Conservation (phyloP, 1,140 invertebrate genomes). For the Platorchestia sp. region DNA sequence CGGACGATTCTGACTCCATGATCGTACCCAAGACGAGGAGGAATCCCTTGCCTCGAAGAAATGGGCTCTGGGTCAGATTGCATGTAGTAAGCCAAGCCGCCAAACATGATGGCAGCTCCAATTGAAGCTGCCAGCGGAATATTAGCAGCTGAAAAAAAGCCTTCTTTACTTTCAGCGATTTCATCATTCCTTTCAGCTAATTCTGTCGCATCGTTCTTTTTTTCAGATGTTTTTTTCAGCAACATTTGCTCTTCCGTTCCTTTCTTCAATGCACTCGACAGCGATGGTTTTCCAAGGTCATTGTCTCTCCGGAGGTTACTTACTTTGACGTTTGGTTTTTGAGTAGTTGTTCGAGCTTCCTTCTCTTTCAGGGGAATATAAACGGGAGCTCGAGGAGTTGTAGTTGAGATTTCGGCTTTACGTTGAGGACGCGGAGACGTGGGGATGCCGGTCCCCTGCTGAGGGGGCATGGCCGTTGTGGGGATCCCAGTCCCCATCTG, state of each 20-base stretch:
- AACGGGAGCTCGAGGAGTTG: neutral
- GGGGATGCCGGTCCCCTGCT: neutral
- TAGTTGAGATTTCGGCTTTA: neutral
- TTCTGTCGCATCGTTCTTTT: neutral
- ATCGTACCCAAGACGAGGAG: neutral
- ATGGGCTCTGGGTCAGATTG: constrained; percentile 14
- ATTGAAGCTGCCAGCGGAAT: neutral
- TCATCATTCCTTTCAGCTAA: neutral
- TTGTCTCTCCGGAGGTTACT: neutral
- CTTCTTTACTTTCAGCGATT: constrained; percentile 16
- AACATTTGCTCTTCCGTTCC: neutral
- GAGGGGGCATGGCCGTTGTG: neutral
- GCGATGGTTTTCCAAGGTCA: neutral
- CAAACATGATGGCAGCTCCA: constrained; percentile 13
- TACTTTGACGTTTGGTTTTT: neutral
- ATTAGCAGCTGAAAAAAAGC: neutral
- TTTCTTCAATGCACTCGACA: neutral
- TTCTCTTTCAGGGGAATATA: neutral
- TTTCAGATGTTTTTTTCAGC: neutral
- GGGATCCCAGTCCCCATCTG: neutral
- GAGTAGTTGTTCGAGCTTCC: neutral
- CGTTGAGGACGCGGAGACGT: neutral
- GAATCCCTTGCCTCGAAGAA: neutral
- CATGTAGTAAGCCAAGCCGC: constrained; percentile 31
- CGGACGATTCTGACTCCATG: constrained; percentile 22